These are phyloP conservation scores for Atrina japonica DNA, from an alignment of 2,888 invertebrate species.

Conservation along the genomic window DNA sequence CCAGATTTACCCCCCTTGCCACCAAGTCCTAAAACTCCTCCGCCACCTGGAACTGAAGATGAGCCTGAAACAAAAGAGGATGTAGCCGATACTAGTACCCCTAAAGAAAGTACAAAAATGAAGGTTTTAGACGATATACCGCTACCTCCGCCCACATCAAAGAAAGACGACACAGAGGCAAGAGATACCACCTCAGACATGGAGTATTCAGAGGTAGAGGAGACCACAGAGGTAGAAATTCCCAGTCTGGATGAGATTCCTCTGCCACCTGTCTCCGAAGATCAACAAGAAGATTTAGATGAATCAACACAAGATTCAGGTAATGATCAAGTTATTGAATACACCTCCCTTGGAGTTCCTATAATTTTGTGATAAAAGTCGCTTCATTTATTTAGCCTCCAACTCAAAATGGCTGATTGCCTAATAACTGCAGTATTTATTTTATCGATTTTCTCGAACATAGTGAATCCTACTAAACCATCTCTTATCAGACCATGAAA, in stretches of 20 bases:
- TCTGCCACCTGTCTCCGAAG: constrained; percentile 21
- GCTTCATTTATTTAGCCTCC: too few species aligned
- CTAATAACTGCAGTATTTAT: too few species aligned
- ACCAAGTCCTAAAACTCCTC: constrained; percentile 48
- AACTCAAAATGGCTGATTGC: too few species aligned
- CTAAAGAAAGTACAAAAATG: neutral
- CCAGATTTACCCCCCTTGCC: constrained; percentile 50
- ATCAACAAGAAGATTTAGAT: constrained; percentile 5
- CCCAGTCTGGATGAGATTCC: constrained; percentile 44
- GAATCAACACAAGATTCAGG: constrained; percentile 27
- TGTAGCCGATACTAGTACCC: neutral
- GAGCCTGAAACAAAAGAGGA: constrained; percentile 19
- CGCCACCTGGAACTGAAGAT: constrained; percentile 50
- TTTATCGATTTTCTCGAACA: too few species aligned
- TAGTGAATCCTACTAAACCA: too few species aligned
- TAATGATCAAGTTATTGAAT: too few species aligned
- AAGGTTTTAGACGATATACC: constrained; percentile 40
- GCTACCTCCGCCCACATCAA: constrained; percentile 26
- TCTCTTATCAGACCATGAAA: too few species aligned
- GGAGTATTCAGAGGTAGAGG: neutral
- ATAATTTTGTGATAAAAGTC: neutral
- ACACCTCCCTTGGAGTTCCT: too few species aligned
- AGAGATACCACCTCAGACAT: neutral
- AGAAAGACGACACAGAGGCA: neutral
- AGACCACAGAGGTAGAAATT: constrained; percentile 10